Percentiles rank a stretch among this genome's conserved stretches.
Conservation (phyloP, 2,888 invertebrate genomes). For the Lapara coniferarum region DNA sequence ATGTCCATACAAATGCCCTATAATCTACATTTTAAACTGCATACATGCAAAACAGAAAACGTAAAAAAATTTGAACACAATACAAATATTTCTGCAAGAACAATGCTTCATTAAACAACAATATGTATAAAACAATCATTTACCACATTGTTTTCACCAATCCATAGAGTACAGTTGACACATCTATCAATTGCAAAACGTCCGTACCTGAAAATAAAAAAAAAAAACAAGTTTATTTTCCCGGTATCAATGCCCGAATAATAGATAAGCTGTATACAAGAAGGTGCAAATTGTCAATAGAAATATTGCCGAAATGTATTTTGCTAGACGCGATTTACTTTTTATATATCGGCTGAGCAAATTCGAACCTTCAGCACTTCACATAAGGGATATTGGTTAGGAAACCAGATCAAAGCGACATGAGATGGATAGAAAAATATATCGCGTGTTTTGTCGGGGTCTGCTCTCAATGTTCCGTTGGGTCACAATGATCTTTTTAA, state of each 20-base stretch:
- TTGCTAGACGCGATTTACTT: not conserved
- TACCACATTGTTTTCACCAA: conserved; percentile 7
- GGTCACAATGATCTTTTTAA: conserved; percentile 24
- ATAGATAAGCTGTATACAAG: conserved; percentile 5
- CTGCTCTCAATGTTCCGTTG: conserved; percentile 19
- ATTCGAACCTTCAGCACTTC: not conserved
- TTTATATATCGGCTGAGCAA: not conserved
- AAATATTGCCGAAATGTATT: conserved; percentile 15
- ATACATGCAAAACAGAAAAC: not conserved
- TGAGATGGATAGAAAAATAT: conserved; percentile 26
- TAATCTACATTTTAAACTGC: not conserved
- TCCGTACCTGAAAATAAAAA: conserved; percentile 7
- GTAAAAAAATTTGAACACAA: not conserved
- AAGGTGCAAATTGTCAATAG: conserved; percentile 21
- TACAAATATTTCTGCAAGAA: not conserved
- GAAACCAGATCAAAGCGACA: conserved; percentile 22
- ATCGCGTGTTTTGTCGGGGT: conserved; percentile 30
- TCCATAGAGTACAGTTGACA: conserved; percentile 9
- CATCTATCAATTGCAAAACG: conserved; percentile 9
- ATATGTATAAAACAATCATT: not conserved
- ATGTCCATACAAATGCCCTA: not conserved
- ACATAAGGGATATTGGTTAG: not conserved
- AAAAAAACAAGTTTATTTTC: conserved; percentile 5
- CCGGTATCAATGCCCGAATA: not conserved
- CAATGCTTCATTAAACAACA: not conserved